Evolutionary conservation across 35 echinoderm and acorn worm species (phyloP), one percentile per base, ranked within the genome.

Genomic region (Patiria miniata): DNA sequence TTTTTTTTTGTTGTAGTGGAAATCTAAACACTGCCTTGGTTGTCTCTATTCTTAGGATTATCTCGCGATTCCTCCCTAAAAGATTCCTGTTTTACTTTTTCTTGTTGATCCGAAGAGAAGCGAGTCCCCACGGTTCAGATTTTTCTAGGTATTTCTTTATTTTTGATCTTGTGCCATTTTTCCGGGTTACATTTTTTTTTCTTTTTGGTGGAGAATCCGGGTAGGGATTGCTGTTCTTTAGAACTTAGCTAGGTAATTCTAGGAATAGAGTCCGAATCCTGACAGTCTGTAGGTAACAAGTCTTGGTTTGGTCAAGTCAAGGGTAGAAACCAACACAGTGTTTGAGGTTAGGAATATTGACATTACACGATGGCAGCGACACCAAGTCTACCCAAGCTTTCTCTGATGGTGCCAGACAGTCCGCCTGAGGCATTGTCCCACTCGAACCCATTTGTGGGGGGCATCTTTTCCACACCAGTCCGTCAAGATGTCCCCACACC

Each of bases 161-260:
- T 47, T 6, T 47, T 47, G 42, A 47, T 47, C 42, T 47, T 47
- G 42, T 6, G 42, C 42, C 12, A 47, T 61, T 61, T 61, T 61
- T 29, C 17, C 58, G 18, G 17, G 58, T 61, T 61, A 29, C 18
- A 29, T 61, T 61, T 22, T 22, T n/a, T n/a, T 61, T 61, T 61
- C 26, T 61, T 61, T 61, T 61, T 5, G 58, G 58, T 61, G 58
- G 58, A 61, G 58, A 61, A 61, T 61, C 58, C 58, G 58, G 58
- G 58, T 29, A 61, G 26, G 58, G 58, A 61, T 5, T 22, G 26
- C 58, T 61, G 58, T 61, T 61, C 58, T 29, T 61, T 22, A 29
- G 58, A 61, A 61, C 58, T 61, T 19, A 61, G 58, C 58, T 61
- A 61, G 26, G 58, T 29, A 7, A 22, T 19, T 61, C 26, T 61